A percentile compares a stretch with the other conserved stretches of the same genome.
These are phyloP conservation scores for Gastracanthus pulcherrimus DNA, from an alignment of 2,888 invertebrate genomes.

Conservation along the genomic window DNA sequence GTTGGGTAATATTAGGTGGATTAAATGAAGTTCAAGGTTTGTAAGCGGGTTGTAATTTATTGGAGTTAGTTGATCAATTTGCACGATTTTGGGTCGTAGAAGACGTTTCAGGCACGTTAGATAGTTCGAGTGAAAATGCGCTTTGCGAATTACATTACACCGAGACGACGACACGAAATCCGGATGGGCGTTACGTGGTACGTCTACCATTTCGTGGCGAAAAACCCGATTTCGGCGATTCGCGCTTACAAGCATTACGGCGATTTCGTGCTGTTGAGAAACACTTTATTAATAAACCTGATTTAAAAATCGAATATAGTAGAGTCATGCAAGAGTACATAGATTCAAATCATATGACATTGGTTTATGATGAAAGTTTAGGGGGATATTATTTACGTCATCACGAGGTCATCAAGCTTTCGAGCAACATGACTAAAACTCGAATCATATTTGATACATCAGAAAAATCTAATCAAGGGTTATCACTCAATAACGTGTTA, in stretches of 20 bases:
- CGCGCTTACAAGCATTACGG: slow-evolving; percentile 32
- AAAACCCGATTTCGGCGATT: slow-evolving; percentile 35
- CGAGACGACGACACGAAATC: too few species aligned
- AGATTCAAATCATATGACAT: slow-evolving; percentile 39
- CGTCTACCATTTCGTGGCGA: neutral
- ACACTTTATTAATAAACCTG: neutral
- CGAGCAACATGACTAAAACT: slow-evolving; percentile 34
- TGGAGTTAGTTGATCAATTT: neutral
- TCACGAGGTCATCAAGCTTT: slow-evolving; percentile 51
- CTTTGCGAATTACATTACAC: slow-evolving; percentile 27
- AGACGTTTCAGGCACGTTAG: neutral
- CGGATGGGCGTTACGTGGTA: neutral
- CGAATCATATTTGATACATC: slow-evolving; percentile 62
- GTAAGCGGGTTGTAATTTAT: slow-evolving; percentile 18
- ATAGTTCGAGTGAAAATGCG: too few species aligned
- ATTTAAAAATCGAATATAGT: too few species aligned
- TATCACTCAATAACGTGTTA: slow-evolving; percentile 63
- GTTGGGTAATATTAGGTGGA: slow-evolving; percentile 52
- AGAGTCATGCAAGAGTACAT: slow-evolving; percentile 46
- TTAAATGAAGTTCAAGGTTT: too few species aligned
- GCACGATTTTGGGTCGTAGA: neutral
- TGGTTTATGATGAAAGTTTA: neutral
- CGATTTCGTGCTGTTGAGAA: neutral
- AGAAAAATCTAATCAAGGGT: slow-evolving; percentile 39
- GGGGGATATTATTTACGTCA: slow-evolving; percentile 54